Base-by-base conservation (phyloP, 2,888 invertebrate species). In the Candidula unifasciata region DNA sequence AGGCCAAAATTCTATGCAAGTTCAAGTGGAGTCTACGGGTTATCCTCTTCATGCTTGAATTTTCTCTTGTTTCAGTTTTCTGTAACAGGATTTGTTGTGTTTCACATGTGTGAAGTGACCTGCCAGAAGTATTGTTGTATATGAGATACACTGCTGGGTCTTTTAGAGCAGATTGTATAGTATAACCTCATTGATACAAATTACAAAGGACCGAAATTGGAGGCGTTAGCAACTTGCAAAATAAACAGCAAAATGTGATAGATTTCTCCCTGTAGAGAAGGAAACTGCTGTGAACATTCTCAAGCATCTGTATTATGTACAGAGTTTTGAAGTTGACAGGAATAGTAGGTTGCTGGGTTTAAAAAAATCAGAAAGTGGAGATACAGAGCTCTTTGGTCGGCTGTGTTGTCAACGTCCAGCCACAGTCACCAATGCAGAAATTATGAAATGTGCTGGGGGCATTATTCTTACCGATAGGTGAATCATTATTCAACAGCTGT, bases 401-500 rank as follows among this genome's bases (percentile, higher is more conserved):
- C 66, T 10, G 27, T 3, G n/a, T 27, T 66, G 27, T 66, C 6
- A 27, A 66, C 66, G 66, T 27, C 66, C 66, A 27, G 66, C 66
- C 66, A 66, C 27, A 66, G 27, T 27, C n/a, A 68, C 68, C 68
- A 68, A 30, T 33, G 33, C 68, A 68, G 68, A 33, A 68, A 33
- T 68, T 13, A 10, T 68, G 68, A 68, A 68, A 68, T 68, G 33
- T 33, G 33, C 30, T 30, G 30, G 33, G 33, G 33, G 18, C 30
- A 68, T 68, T 68, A 66, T 66, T 66, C 27, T 44, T 74, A 52
- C 27, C 52, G 37, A 44, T 52, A 52, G 74, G 24, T 13, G 30
- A 54, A 74, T 74, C 21, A 74, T 27, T 74, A 21, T 13, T 33
- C 44, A 44, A 52, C 44, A 74, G 54, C 74, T 74, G 44, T 52